Evolutionary conservation across 2,797 vertebrate species (phyloP).

Genomic region (Epinephelus awoara): DNA sequence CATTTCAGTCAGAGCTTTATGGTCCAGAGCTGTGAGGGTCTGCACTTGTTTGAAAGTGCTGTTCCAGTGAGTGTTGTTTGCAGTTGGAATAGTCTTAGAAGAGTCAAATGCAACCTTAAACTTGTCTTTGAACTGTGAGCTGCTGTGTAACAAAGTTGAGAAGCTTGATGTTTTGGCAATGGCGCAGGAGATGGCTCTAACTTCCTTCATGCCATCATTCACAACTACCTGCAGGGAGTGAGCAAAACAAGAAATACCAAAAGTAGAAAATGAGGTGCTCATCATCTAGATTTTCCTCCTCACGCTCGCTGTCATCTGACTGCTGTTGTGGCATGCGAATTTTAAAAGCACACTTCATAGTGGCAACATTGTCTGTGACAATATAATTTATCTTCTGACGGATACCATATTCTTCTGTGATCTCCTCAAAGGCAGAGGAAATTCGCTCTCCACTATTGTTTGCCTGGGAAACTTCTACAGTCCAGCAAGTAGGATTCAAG

Average conservation of each 20-base stretch:
- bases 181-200: neutral
- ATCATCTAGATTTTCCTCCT: constrained; percentile 1
- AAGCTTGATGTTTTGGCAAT: neutral
- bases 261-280: neutral
- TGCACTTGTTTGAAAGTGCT: neutral
- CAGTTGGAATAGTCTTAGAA: neutral
- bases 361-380: constrained; percentile 10
- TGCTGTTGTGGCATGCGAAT: neutral
- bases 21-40: constrained; percentile 9
- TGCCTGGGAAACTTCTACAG: neutral
- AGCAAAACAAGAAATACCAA: neutral
- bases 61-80: constrained; percentile 8
- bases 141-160: neutral
- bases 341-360: constrained; percentile 12
- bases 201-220: neutral
- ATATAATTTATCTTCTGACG: neutral
- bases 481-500: neutral
- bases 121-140: neutral
- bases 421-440: neutral
- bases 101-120: neutral
- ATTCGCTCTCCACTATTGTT: neutral
- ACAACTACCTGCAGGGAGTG: neutral
- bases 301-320: neutral
- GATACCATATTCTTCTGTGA: neutral
- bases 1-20: neutral